Conservation (phyloP, 2,797 vertebrate species). For the Cossypha heuglini region DNA sequence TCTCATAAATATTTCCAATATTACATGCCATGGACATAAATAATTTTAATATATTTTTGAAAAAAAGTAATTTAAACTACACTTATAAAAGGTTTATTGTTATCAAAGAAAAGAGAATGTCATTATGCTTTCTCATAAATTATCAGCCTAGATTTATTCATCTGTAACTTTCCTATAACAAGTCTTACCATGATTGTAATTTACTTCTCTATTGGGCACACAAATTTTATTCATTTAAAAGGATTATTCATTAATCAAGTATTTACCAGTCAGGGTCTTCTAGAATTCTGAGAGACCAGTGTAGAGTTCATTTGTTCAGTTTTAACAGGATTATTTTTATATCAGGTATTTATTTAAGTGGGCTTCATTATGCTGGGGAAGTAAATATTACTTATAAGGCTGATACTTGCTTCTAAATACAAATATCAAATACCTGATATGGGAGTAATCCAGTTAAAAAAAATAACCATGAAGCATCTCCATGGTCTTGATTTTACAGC, state of each 20-base stretch:
- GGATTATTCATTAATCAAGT: constrained; percentile 72
- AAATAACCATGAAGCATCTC: constrained; percentile 55
- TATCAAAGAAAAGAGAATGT: constrained; percentile 46
- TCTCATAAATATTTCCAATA: background rate
- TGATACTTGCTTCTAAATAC: constrained; percentile 67
- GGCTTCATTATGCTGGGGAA: constrained; percentile 52
- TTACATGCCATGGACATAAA: constrained; percentile 48
- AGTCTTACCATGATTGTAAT: constrained; percentile 61
- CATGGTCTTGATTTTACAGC: constrained; percentile 51
- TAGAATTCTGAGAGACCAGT: constrained; percentile 19
- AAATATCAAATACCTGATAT: constrained; percentile 68
- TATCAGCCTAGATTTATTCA: constrained; percentile 69
- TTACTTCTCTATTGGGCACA: constrained; percentile 58
- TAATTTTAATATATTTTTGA: constrained; percentile 27
- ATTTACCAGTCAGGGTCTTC: constrained; percentile 65
- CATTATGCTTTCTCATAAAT: constrained; percentile 62
- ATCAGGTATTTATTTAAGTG: constrained; percentile 73
- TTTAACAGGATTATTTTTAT: constrained; percentile 71
- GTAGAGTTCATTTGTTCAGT: constrained; percentile 61
- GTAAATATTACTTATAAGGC: constrained; percentile 61
- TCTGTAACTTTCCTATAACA: constrained; percentile 61
- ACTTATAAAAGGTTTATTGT: constrained; percentile 57
- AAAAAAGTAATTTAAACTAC: constrained; percentile 34
- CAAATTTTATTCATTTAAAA: constrained; percentile 67
- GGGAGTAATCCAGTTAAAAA: constrained; percentile 69